phyloP scores from a whole-genome alignment of 2,888 invertebrate genomes.

The Andricus quercusramuli region DNA sequence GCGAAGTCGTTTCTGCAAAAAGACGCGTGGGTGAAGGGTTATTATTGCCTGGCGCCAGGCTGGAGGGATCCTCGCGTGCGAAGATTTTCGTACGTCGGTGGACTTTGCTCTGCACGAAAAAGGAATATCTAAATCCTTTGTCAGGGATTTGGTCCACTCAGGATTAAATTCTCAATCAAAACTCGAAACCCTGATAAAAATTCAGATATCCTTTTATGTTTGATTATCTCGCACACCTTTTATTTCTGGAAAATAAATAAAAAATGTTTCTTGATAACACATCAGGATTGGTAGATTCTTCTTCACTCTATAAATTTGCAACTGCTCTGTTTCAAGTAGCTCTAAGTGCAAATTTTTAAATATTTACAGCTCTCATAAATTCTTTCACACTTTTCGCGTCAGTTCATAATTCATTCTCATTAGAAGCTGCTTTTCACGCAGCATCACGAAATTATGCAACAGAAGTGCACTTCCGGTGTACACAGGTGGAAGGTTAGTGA shows the following conservation, averaged over 20 bases:
- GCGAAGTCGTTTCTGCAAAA: constrained; percentile 50
- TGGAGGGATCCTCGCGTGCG: constrained; percentile 55
- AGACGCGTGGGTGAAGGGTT: constrained; percentile 70
- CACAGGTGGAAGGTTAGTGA: constrained; percentile 30
- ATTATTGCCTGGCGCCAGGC: constrained; percentile 73
- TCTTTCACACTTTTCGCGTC: background rate
- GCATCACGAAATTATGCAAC: background rate
- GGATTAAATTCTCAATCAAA: constrained; percentile 20
- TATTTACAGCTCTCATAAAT: background rate
- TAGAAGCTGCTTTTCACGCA: constrained; percentile 5
- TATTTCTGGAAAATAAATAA: background rate
- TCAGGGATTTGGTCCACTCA: constrained; percentile 19
- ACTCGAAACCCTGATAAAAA: constrained; percentile 4
- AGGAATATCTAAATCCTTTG: constrained; percentile 49
- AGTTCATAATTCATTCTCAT: background rate
- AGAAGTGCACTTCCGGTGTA: background rate
- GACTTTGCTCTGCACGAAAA: constrained; percentile 59
- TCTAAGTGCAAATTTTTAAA: background rate
- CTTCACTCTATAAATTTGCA: background rate
- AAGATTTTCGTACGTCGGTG: constrained; percentile 48
- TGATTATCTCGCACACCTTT: background rate
- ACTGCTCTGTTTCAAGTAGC: background rate
- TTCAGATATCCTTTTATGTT: constrained; percentile 1
- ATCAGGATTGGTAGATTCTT: background rate
- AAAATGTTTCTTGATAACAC: background rate